Evolutionary conservation across 2,797 vertebrate species (phyloP).

Genomic region (Meda fulgida): DNA sequence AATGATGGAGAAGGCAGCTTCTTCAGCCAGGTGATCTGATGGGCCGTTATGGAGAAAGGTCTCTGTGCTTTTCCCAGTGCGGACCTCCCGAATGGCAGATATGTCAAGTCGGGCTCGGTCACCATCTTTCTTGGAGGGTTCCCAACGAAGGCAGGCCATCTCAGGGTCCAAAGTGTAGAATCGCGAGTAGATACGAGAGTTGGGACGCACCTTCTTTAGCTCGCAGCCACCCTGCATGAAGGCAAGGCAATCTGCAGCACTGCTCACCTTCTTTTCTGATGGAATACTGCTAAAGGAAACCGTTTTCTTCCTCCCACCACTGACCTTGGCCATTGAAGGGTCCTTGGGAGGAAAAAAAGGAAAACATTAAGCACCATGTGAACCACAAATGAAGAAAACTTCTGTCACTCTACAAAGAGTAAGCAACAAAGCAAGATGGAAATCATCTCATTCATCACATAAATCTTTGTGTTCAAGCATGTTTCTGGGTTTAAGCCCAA

Average conservation of each 20-base stretch:
- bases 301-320: slow-evolving; percentile 91
- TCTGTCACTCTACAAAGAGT: not conserved
- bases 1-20: slow-evolving; percentile 93
- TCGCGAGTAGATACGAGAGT: slow-evolving; percentile 92
- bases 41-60: slow-evolving; percentile 94
- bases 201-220: slow-evolving; percentile 95
- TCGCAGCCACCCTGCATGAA: slow-evolving; percentile 99
- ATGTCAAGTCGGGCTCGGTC: slow-evolving; percentile 94
- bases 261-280: slow-evolving; percentile 98
- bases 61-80: slow-evolving; percentile 95
- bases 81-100: slow-evolving; percentile 89
- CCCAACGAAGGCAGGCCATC: slow-evolving; percentile 93
- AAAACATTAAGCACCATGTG: not conserved
- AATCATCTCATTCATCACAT: not conserved
- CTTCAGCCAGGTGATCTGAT: slow-evolving; percentile 92
- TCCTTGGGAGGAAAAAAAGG: slow-evolving; percentile 77
- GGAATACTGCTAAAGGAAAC: slow-evolving; percentile 99
- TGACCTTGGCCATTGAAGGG: slow-evolving; percentile 90
- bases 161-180: slow-evolving; percentile 95
- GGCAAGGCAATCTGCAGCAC: slow-evolving; percentile 92
- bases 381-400: not conserved
- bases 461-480: slow-evolving; percentile 13
- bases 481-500: not conserved
- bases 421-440: slow-evolving; percentile 6
- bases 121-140: slow-evolving; percentile 95